Evolutionary conservation across 2,797 vertebrate genomes (phyloP).

Genomic region (Acestrorhynchus altus): DNA sequence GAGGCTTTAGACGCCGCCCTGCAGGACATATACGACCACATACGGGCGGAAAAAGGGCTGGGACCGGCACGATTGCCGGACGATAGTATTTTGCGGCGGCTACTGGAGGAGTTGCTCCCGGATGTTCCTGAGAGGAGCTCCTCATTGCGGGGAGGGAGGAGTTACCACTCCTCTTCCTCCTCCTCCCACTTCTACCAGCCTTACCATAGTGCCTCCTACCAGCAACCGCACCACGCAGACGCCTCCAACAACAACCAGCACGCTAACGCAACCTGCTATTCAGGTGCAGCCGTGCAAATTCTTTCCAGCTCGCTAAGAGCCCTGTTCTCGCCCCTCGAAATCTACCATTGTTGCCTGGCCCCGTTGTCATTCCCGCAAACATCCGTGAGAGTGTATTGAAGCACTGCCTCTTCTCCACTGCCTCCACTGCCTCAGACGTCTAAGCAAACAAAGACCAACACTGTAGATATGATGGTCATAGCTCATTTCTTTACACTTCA

Average conservation of each 20-base stretch:
- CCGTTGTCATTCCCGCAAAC: slow-evolving; percentile 31
- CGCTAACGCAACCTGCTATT: slow-evolving; percentile 83
- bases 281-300: slow-evolving; percentile 84
- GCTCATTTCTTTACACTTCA: neutral
- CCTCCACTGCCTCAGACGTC: too few species aligned
- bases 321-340: neutral
- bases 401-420: slow-evolving; percentile 47
- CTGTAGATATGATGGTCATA: neutral
- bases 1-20: slow-evolving; percentile 94
- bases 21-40: slow-evolving; percentile 96
- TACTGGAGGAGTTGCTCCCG: slow-evolving; percentile 93
- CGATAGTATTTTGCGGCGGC: slow-evolving; percentile 91
- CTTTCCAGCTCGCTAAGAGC: slow-evolving; percentile 2
- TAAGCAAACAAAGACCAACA: too few species aligned
- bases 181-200: slow-evolving; percentile 77
- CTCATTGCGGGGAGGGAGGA: slow-evolving; percentile 81
- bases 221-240: slow-evolving; percentile 77
- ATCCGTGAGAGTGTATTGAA: neutral
- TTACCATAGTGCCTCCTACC: slow-evolving; percentile 89
- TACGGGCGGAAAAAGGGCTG: slow-evolving; percentile 90
- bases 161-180: slow-evolving; percentile 66
- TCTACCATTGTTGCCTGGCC: slow-evolving; percentile 37
- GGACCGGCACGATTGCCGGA: slow-evolving; percentile 85
- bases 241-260: slow-evolving; percentile 82
- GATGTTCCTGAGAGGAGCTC: slow-evolving; percentile 95